A percentile compares a stretch with the other conserved stretches of the same genome.
These are phyloP conservation scores for Sinocyclocheilus maitianheensis DNA, from an alignment of 2,113 vertebrate species.

Conservation along the genomic window DNA sequence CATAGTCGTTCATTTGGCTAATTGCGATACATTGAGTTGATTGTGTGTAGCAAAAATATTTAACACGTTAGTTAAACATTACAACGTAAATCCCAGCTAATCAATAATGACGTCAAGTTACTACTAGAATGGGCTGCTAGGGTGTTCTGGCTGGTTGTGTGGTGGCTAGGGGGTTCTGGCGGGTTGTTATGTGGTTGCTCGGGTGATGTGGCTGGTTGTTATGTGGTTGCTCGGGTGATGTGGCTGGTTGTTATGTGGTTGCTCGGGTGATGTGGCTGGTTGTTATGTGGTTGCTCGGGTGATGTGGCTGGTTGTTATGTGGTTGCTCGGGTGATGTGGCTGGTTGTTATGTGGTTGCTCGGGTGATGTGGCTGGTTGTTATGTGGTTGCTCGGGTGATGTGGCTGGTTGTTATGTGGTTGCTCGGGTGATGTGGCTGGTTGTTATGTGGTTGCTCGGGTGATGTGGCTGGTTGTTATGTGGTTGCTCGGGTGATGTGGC, in stretches of 20 bases:
- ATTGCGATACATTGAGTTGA: not conserved
- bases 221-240: not conserved
- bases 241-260: not conserved
- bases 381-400: not conserved
- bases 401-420: too few species aligned
- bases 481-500: not conserved
- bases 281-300: not conserved
- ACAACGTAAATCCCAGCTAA: not conserved
- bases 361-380: too few species aligned
- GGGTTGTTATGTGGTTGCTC: not conserved
- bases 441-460: not conserved
- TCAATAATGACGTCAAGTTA: not conserved
- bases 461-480: too few species aligned
- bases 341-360: too few species aligned
- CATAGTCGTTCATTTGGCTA: not conserved
- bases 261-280: not conserved
- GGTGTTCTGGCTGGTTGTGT: not conserved
- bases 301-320: not conserved
- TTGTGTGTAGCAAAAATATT: not conserved
- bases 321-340: not conserved
- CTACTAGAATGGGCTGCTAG: not conserved
- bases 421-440: too few species aligned
- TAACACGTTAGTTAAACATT: not conserved
- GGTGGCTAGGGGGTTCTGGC: not conserved
- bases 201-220: not conserved